A percentile compares a stretch with the other conserved stretches of the same genome.
phyloP scores from a whole-genome alignment of 2,113 vertebrate species.

The Dipodomys ordii region DNA sequence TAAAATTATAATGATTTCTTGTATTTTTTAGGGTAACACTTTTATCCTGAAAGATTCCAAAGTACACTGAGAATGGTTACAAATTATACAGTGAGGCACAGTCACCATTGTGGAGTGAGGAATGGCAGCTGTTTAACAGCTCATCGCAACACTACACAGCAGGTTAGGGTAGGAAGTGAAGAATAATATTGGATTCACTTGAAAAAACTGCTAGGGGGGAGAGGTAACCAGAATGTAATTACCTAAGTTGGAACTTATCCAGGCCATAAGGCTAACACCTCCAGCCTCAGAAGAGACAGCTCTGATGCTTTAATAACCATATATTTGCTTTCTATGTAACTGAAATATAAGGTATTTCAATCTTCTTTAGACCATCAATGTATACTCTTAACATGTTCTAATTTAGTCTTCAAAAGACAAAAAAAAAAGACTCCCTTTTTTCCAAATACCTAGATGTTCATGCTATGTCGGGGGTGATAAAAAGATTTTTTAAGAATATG shows the following conservation, averaged over 20 bases:
- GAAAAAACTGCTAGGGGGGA: conserved; percentile 67
- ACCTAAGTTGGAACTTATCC: conserved; percentile 79
- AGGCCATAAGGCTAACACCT: conserved; percentile 74
- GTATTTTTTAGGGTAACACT: conserved; percentile 74
- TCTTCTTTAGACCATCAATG: background rate
- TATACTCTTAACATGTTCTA: background rate
- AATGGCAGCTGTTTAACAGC: conserved; percentile 81
- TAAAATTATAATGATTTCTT: conserved; percentile 80
- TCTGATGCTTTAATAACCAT: conserved; percentile 66
- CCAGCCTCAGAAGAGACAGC: conserved; percentile 61
- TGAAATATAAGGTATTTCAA: conserved; percentile 28
- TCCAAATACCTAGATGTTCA: conserved; percentile 2
- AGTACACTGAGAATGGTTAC: conserved; percentile 72
- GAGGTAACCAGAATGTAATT: conserved; percentile 79
- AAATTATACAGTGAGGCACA: conserved; percentile 75
- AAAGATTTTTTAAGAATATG: background rate
- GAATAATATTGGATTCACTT: conserved; percentile 70
- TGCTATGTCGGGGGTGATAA: background rate
- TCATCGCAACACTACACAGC: conserved; percentile 69
- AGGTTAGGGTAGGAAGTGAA: conserved; percentile 74
- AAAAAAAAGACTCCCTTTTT: background rate
- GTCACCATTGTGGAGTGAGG: conserved; percentile 69
- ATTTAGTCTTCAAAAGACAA: background rate
- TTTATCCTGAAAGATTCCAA: conserved; percentile 76
- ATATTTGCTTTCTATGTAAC: background rate